Base-by-base conservation (phyloP, 2,113 vertebrate genomes). In the Vicugna pacos region DNA sequence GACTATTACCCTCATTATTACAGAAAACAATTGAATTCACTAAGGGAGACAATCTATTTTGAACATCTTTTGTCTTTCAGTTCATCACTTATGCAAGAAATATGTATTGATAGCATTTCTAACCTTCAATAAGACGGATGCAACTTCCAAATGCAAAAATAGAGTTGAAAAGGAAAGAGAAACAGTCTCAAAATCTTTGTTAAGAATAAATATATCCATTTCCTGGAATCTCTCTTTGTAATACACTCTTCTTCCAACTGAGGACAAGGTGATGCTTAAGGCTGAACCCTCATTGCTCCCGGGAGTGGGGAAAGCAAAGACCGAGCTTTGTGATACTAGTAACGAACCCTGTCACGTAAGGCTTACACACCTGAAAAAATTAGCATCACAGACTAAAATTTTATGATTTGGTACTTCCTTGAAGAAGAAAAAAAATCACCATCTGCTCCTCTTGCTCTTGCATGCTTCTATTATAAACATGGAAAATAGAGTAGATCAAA, bases 301-400 rank as follows among this genome's bases (percentile, higher is more conserved):
- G 50, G 20, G 89, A 94, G 91, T 93, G 62, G 30, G 58, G 85
- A 94, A 91, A 91, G 58, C 85, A 85, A 80, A 88, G 15, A 70
- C 54, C 50, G 73, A 22, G 38, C 85, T 54, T 26, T 60, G 50
- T 65, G 73, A 22, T 82, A 64, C 85, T 86, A 91, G 82, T 54
- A 89, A 84, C 72, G 75, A 95, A 75, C 30, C 90, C 52, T 83
- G 50, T 91, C 72, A 95, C 86, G 58, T 54, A 70, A 58, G 56
- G 56, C 52, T 54, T 79, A 90, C 70, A 69, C 48, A 91, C 52
- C 54, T 97, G 83, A 35, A 96, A 95, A 90, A 91, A 93, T 92
- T 94, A 88, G 67, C 48, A 75, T 58, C 26, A 22, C 32, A 94
- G 64, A 72, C 56, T 70, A 28, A 92, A 91, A 95, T 89, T 69